phyloP scores from a whole-genome alignment of 2,888 invertebrate species.

The Synanthedon vespiformis region DNA sequence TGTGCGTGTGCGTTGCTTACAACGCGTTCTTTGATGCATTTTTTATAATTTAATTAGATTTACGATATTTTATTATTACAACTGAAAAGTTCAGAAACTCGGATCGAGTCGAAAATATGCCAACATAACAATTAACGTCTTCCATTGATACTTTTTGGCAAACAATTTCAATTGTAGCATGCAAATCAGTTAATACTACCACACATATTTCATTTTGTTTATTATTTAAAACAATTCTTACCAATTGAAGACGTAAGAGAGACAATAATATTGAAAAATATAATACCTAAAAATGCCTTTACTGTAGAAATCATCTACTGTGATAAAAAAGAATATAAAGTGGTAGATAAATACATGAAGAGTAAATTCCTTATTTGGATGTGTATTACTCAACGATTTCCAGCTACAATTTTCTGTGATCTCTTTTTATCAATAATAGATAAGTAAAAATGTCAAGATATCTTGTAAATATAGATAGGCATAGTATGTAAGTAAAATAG shows the following conservation, averaged over 20 bases:
- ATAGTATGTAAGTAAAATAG: slow-evolving; percentile 24
- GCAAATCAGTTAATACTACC: slow-evolving; percentile 39
- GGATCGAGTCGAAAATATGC: background rate
- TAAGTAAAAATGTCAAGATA: slow-evolving; percentile 54
- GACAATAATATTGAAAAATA: slow-evolving; percentile 48
- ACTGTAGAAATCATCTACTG: slow-evolving; percentile 52
- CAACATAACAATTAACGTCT: slow-evolving; percentile 33
- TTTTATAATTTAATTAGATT: slow-evolving; percentile 59
- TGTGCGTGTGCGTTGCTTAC: slow-evolving; percentile 25
- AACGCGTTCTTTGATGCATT: slow-evolving; percentile 57
- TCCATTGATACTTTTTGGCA: slow-evolving; percentile 61
- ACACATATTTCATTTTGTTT: slow-evolving; percentile 15
- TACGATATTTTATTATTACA: slow-evolving; percentile 26
- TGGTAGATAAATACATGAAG: background rate
- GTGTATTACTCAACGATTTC: slow-evolving; percentile 60
- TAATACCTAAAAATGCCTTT: slow-evolving; percentile 41
- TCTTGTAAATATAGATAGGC: slow-evolving; percentile 55
- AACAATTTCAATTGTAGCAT: slow-evolving; percentile 60
- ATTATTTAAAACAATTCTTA: too few species aligned
- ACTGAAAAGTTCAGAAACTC: slow-evolving; percentile 27
- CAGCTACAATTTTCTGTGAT: slow-evolving; percentile 73
- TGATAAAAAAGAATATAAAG: slow-evolving; percentile 55
- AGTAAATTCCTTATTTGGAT: background rate
- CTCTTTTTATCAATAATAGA: slow-evolving; percentile 58
- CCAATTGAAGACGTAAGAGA: slow-evolving; percentile 13